These are phyloP conservation scores for Coenonympha arcania DNA, from an alignment of 2,888 invertebrate species.

Conservation along the genomic window DNA sequence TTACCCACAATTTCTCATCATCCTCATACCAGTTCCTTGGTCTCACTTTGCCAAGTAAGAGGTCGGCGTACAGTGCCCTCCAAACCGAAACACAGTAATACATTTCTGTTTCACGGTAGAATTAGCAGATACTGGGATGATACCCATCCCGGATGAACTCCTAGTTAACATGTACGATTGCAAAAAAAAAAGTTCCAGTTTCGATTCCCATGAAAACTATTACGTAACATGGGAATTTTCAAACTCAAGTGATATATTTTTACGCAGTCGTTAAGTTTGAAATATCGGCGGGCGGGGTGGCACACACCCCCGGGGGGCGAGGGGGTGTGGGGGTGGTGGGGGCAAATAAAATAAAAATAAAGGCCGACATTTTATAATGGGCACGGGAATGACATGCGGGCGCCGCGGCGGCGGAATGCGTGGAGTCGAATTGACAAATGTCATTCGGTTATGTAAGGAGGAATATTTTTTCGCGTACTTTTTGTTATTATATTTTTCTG, in stretches of 20 bases:
- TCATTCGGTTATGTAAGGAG: constrained; percentile 12
- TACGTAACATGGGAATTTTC: constrained; percentile 39
- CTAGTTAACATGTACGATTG: background rate
- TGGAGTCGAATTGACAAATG: constrained; percentile 28
- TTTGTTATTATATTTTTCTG: background rate
- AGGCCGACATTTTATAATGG: constrained; percentile 74
- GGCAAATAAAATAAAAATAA: constrained; percentile 71
- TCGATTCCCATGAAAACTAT: constrained; percentile 11
- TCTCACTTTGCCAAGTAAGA: too few relatives aligned
- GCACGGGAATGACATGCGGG: constrained; percentile 71
- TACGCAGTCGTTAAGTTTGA: constrained; percentile 72
- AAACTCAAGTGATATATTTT: constrained; percentile 62
- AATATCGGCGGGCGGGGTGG: constrained; percentile 53
- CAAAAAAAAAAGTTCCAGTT: background rate
- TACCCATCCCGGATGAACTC: too few relatives aligned
- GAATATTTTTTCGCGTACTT: constrained; percentile 8
- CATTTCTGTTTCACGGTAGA: too few relatives aligned
- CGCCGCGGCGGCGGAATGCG: constrained; percentile 50
- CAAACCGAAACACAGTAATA: too few relatives aligned
- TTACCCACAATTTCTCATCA: too few relatives aligned
- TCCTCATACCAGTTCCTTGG: too few relatives aligned
- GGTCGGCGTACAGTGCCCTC: too few relatives aligned
- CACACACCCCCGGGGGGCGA: constrained; percentile 25
- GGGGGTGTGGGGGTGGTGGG: constrained; percentile 35
- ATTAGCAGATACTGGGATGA: too few relatives aligned